Conservation (phyloP, 1,140 invertebrate genomes). For the Theocolax elegans region DNA sequence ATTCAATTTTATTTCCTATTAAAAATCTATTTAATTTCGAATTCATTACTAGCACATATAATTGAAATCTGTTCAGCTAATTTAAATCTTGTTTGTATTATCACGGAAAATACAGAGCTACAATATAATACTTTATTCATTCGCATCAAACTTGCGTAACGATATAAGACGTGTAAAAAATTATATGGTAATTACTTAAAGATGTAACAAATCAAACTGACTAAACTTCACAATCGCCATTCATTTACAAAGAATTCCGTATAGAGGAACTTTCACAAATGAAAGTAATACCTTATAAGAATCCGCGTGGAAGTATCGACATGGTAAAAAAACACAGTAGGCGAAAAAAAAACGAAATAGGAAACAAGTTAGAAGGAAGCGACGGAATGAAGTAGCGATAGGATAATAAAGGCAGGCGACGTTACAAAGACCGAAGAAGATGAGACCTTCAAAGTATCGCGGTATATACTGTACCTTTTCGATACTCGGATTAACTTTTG, state of each 20-base stretch:
- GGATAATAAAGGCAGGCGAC: conserved; percentile 19
- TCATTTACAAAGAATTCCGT: conserved; percentile 3
- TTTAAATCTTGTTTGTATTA: too few species aligned
- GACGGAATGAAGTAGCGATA: not conserved
- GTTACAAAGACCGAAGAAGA: conserved; percentile 4
- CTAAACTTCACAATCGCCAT: not conserved
- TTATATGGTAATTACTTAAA: too few species aligned
- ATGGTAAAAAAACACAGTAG: not conserved
- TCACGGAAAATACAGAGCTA: too few species aligned
- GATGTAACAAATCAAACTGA: not conserved
- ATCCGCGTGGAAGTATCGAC: not conserved
- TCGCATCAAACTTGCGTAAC: too few species aligned
- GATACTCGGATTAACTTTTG: conserved; percentile 21
- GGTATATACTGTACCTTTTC: not conserved
- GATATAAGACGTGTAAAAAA: too few species aligned
- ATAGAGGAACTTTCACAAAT: conserved; percentile 26
- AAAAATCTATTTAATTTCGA: too few species aligned
- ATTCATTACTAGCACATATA: too few species aligned
- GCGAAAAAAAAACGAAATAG: too few species aligned
- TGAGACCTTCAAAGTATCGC: not conserved
- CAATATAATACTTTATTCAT: too few species aligned
- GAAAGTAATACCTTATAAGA: conserved; percentile 26
- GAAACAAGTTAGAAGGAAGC: not conserved
- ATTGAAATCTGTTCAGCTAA: too few species aligned
- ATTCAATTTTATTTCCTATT: too few species aligned